Evolutionary conservation across 2,113 vertebrate species (phyloP), one percentile per base, ranked within the genome.

Genomic region (Lepisosteus osseus): DNA sequence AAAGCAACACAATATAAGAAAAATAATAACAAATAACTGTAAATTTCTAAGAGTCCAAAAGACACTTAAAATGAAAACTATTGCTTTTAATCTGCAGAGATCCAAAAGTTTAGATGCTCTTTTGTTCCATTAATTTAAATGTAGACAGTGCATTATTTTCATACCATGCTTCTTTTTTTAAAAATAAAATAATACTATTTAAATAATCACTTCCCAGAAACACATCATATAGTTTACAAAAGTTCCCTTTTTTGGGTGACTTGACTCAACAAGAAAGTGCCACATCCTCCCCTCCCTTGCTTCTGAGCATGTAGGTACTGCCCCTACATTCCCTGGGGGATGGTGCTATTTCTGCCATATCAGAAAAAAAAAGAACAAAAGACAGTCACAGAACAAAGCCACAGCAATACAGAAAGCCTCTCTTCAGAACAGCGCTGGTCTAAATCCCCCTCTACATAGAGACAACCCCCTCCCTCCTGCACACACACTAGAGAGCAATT

Each of bases 321-420:
- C 54, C 65, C 67, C 55, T 47, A 3, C 43, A n/a, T 3, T 13
- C 55, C 57, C 54, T 40, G 62, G 76, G 74, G 70, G 54, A 80
- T 82, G 75, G 71, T 13, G 11, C 0, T 69, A 77, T 80, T 82
- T 85, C 72, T 83, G n/a, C 57, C 54, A 8, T 15, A 42, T 73
- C 62, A 73, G 71, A 72, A 45, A 65, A 63, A 62, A 71, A 80
- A 74, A 76, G 61, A 80, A 73, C 68, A 78, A 85, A 87, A 40
- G 11, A 11, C 17, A 76, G 44, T 54, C 3, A 3, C 76, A 81
- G 14, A 78, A 73, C 44, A 77, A 43, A 59, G 59, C 7, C 71
- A 67, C 56, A 75, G 55, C 68, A 61, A 64, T 72, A 82, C 68
- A 45, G 62, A 43, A 7, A 45, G 17, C n/a, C 9, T 78, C 57